Base-by-base conservation (phyloP, 2,113 vertebrate species). In the Etheostoma spectabile region DNA sequence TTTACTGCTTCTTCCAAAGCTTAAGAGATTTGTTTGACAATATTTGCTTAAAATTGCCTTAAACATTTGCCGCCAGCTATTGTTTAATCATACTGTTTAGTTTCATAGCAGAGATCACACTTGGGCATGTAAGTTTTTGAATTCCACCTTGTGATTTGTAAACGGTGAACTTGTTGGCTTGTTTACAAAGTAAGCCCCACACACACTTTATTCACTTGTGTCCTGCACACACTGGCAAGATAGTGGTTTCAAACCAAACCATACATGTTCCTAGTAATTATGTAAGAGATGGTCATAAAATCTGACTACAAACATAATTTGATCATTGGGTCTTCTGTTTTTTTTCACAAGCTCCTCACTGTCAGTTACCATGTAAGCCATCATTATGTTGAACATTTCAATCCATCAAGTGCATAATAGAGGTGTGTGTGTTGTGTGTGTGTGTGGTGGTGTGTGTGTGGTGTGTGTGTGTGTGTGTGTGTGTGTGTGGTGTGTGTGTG, bases 281-380 rank as follows among this genome's bases (percentile, higher is more conserved):
- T 56, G 62, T 66, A 79, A 89, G 68, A 74, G 27, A 38, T 66
- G 27, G 30, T 67, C 18, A 65, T 80, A n/a, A 77, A 77, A 83
- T 82, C 63, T 53, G 4, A 78, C 61, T 77, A 33, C 69, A 68
- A 79, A 74, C 48, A 42, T 27, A 83, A 85, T 80, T 61, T 24
- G 71, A 82, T 82, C 68, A 80, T 61, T 61, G n/a, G 16, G 18
- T 49, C 3, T 59, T 56, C 52, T 48, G 42, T 53, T 83, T 64
- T 42, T 24, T 64, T 30, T n/a, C 18, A 19, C 45, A 27, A 59
- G 42, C 65, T 57, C 52, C 22, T 49, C 61, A 67, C 24, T 33
- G 61, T 65, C 10, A 21, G 66, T 74, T 60, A 53, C 19, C 8
- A 1, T 22, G 16, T 19, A 13, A 46, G 8, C 42, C 12, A 38